Percentiles rank a stretch among this genome's conserved stretches.
phyloP scores from a whole-genome alignment of 64 coral and sea anemone genomes.

The Trachythela sp. region DNA sequence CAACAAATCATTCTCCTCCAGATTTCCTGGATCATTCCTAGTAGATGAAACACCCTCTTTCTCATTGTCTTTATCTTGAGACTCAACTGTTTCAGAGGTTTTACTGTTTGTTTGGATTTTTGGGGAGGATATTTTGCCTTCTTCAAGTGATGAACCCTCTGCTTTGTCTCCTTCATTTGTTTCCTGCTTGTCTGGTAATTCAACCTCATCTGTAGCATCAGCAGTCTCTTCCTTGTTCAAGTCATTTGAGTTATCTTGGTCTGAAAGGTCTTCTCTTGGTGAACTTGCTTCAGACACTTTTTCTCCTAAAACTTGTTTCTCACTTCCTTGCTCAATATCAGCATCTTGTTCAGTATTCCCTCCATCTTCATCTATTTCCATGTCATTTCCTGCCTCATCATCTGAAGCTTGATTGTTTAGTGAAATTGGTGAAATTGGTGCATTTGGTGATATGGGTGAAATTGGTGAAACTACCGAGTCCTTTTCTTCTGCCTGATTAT shows the following conservation, averaged over 20 bases:
- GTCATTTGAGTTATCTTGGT: neutral
- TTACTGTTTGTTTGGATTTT: neutral
- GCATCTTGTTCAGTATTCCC: neutral
- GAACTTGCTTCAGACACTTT: neutral
- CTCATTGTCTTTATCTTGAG: neutral
- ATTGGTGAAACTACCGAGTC: neutral
- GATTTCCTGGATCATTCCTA: neutral
- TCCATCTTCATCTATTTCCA: neutral
- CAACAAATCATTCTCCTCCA: constrained; percentile 9
- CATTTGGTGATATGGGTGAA: neutral
- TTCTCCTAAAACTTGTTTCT: neutral
- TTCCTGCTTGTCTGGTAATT: neutral
- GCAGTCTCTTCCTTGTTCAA: neutral
- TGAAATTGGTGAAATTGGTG: neutral
- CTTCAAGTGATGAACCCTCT: neutral
- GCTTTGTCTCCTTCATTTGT: neutral
- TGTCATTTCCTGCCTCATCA: neutral
- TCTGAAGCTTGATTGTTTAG: neutral
- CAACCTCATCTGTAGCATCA: neutral
- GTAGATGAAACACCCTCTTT: neutral
- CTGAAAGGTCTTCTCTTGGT: neutral
- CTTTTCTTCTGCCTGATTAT: neutral
- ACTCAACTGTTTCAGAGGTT: neutral
- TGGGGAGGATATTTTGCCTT: neutral
- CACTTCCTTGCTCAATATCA: neutral